A percentile compares a stretch with the other conserved stretches of the same genome.
These are phyloP conservation scores for Harpalus rubripes DNA, from an alignment of 2,888 invertebrate species.

Conservation along the genomic window DNA sequence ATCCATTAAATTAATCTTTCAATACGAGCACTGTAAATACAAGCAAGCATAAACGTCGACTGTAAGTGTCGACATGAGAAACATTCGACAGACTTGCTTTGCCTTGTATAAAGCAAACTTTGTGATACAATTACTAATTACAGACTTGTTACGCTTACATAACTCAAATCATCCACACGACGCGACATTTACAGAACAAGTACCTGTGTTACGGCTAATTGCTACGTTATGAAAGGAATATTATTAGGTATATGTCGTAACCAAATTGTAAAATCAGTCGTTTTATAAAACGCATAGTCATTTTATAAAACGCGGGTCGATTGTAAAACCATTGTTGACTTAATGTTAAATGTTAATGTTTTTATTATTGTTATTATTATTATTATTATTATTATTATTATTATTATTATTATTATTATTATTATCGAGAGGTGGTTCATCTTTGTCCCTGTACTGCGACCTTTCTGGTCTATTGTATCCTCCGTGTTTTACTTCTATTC, in stretches of 20 bases:
- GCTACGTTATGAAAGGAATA: constrained; percentile 6
- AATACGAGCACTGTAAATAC: constrained; percentile 48
- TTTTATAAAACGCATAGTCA: too few species aligned
- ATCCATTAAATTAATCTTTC: constrained; percentile 52
- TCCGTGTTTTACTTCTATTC: too few species aligned
- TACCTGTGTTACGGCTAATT: background rate
- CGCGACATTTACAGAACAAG: background rate
- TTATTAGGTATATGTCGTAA: background rate
- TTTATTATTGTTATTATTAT: too few species aligned
- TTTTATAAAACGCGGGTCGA: too few species aligned
- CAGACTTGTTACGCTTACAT: constrained; percentile 11
- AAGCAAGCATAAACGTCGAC: constrained; percentile 30
- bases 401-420: too few species aligned
- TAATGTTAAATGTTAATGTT: too few species aligned
- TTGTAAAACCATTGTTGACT: too few species aligned
- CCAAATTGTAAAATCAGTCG: too few species aligned
- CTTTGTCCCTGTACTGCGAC: too few species aligned
- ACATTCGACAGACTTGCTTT: constrained; percentile 45
- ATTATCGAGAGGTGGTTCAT: too few species aligned
- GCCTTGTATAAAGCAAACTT: constrained; percentile 49
- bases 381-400: too few species aligned
- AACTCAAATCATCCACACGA: constrained; percentile 24
- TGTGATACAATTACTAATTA: constrained; percentile 52
- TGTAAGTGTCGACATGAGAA: constrained; percentile 17
- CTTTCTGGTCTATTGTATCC: too few species aligned